These are phyloP conservation scores for Sceloporus tristichus DNA, from an alignment of 2,113 vertebrate genomes.

Conservation along the genomic window DNA sequence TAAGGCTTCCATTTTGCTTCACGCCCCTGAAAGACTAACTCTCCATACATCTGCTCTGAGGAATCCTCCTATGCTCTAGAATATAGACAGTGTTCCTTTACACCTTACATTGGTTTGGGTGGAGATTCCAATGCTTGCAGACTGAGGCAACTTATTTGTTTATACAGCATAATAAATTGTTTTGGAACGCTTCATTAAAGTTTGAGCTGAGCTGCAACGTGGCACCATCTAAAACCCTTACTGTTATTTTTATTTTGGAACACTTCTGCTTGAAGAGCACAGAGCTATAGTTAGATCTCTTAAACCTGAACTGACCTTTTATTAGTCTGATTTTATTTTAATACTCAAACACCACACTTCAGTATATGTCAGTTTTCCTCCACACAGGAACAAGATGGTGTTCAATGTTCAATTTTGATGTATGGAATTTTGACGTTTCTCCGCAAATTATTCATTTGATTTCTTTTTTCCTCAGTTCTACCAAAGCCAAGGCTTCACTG, in stretches of 20 bases:
- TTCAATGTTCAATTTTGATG: constrained; percentile 14
- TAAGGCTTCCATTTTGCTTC: no score
- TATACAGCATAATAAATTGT: no score
- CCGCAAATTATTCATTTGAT: constrained; percentile 34
- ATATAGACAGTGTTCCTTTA: no score
- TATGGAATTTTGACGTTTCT: not conserved
- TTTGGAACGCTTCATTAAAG: no score
- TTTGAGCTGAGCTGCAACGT: no score
- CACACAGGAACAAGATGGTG: not conserved
- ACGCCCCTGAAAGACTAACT: no score
- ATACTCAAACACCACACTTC: not conserved
- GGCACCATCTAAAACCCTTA: not conserved
- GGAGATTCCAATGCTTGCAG: no score
- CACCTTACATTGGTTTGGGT: no score
- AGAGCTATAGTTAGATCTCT: not conserved
- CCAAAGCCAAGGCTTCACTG: not conserved
- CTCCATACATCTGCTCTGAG: no score
- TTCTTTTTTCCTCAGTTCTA: not conserved
- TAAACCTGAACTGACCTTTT: not conserved
- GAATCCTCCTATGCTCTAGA: no score
- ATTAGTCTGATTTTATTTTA: not conserved
- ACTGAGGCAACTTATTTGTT: no score
- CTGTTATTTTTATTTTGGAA: not conserved
- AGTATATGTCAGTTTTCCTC: not conserved
- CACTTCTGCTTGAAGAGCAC: not conserved